phyloP scores from a whole-genome alignment of 2,888 invertebrate species.

The Andrena fulva region DNA sequence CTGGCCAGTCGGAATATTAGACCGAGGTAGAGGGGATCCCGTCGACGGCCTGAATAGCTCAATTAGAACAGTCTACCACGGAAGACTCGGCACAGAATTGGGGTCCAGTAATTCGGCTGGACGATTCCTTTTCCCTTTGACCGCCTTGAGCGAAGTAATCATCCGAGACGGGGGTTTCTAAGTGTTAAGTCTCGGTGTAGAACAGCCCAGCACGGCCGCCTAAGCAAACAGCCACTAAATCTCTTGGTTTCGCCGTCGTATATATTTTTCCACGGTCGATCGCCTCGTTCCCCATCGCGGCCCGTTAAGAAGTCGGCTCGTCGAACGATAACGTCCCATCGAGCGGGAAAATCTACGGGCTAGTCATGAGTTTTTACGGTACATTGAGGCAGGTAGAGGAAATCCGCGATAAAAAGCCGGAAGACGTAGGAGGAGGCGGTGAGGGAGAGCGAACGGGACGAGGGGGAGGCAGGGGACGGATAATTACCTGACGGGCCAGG shows the following conservation, averaged over 20 bases:
- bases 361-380: constrained; percentile 69
- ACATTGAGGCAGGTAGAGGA: constrained; percentile 51
- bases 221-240: constrained; percentile 16
- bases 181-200: no score
- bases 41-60: constrained; percentile 30
- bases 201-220: background rate
- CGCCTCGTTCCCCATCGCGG: constrained; percentile 12
- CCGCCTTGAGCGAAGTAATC: background rate
- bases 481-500: constrained; percentile 60
- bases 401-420: constrained; percentile 35
- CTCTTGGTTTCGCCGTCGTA: constrained; percentile 18
- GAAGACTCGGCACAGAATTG: constrained; percentile 15
- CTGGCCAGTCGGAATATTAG: constrained; percentile 28
- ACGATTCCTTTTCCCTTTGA: background rate
- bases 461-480: constrained; percentile 35
- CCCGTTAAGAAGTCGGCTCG: constrained; percentile 49
- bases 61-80: constrained; percentile 34
- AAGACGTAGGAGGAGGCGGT: constrained; percentile 1
- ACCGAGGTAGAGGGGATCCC: constrained; percentile 30
- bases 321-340: constrained; percentile 65
- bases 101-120: background rate
- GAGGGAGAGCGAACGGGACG: background rate
- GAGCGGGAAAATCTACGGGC: constrained; percentile 59
- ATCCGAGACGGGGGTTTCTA: background rate
- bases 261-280: constrained; percentile 27